Conservation (phyloP, 2,113 vertebrate genomes). For the Grammomys dolichurus region DNA sequence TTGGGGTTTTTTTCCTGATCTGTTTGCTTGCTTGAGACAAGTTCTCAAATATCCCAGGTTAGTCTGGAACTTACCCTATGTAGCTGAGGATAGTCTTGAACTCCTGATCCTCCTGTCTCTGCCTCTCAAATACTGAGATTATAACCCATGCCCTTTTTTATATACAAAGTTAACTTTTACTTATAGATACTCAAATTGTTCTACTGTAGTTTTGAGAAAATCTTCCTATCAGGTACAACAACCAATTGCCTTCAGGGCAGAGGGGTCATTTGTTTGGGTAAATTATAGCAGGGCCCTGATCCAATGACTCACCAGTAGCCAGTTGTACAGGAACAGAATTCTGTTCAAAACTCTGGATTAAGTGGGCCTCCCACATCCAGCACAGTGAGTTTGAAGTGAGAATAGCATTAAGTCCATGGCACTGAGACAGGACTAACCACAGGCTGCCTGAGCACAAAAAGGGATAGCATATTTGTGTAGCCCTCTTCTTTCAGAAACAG, state of each 20-base stretch:
- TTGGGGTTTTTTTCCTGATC: not conserved
- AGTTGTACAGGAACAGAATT: not conserved
- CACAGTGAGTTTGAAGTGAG: not conserved
- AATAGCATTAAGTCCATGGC: not conserved
- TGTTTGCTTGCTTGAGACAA: not conserved
- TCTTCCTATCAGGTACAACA: not conserved
- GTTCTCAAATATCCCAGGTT: not conserved
- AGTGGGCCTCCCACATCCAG: not conserved
- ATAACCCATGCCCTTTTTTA: too few species aligned
- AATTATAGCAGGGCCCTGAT: slow-evolving; percentile 2
- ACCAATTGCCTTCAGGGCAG: not conserved
- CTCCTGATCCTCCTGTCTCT: not conserved
- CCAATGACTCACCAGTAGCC: not conserved
- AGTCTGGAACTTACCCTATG: not conserved
- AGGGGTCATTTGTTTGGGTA: not conserved
- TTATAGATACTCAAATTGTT: not conserved
- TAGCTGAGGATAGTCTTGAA: not conserved
- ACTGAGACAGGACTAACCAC: not conserved
- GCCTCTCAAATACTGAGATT: not conserved
- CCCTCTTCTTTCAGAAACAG: not conserved
- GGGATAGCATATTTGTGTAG: not conserved
- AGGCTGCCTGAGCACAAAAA: not conserved
- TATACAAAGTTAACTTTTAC: not conserved
- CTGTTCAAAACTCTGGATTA: not conserved
- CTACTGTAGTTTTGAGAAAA: not conserved